These are phyloP conservation scores for Lepetodrilus schrolli DNA, from an alignment of 2,888 invertebrate species.

Conservation along the genomic window DNA sequence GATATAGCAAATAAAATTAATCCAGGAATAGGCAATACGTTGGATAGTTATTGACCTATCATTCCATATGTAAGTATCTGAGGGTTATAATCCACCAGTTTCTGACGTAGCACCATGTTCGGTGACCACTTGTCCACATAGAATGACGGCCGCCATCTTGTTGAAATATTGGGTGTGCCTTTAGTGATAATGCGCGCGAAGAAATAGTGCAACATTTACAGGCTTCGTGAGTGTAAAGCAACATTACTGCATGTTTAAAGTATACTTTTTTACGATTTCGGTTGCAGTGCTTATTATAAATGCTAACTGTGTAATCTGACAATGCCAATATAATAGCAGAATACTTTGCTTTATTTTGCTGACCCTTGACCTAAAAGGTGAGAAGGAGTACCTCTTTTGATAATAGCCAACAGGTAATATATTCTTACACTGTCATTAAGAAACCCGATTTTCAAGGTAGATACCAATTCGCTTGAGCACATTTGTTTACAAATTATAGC, in stretches of 20 bases:
- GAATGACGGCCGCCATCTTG: constrained; percentile 63
- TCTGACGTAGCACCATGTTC: constrained; percentile 33
- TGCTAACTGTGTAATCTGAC: no score
- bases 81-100: constrained; percentile 28
- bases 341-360: constrained; percentile 10
- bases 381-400: constrained; percentile 25
- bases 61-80: constrained; percentile 30
- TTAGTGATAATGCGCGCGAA: constrained; percentile 45
- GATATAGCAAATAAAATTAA: neutral
- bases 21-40: neutral
- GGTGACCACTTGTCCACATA: constrained; percentile 37
- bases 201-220: neutral
- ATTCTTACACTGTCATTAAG: constrained; percentile 24
- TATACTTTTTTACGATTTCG: neutral
- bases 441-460: neutral
- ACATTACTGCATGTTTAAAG: neutral
- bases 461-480: no score
- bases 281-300: no score
- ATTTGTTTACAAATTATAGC: no score
- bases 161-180: constrained; percentile 65
- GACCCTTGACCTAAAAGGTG: constrained; percentile 29
- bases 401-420: constrained; percentile 14
- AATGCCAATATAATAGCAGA: neutral
- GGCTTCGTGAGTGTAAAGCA: neutral
- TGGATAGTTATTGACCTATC: neutral